Evolutionary conservation across 2,113 vertebrate genomes (phyloP), one percentile per base, ranked within the genome.

Genomic region (Xenopus borealis): DNA sequence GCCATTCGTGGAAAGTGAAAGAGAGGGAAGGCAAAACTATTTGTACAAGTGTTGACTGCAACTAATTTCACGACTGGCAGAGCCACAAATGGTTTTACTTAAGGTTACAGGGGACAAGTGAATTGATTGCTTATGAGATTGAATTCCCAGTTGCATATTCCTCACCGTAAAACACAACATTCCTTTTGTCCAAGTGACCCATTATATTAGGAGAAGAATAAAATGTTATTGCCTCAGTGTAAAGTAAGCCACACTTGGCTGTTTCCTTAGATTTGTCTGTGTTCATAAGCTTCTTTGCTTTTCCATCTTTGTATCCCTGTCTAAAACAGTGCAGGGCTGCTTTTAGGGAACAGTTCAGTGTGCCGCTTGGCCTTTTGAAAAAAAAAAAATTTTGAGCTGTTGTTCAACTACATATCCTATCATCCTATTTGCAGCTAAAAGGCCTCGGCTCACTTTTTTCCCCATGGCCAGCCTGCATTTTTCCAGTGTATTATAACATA

Each of bases 41-140:
- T 14, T 69, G 14, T 68, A 20, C n/a, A 45, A 14, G 19, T 61
- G 55, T 69, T 52, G 65, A 30, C 53, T 67, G 53, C 44, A 30
- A 18, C 55, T 62, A 44, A 62, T 62, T 52, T 62, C n/a, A 75
- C 53, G 62, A 64, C 71, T 64, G 71, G 46, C 44, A 62, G 61
- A 40, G 14, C 45, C 40, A 63, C 20, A 62, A 52, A 62, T 50
- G 44, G 72, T 61, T 68, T 57, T 44, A 2, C 2, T 7, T 23
- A 47, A 46, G 40, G 33, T 58, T 68, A 68, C 57, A 11, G 44
- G 19, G 47, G 27, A 53, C 46, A 62, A 44, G 27, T 53, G 11
- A 20, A 69, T 62, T 53, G 57, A 75, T 75, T 67, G 20, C 17
- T 74, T 66, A 33, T 33, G 45, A 9, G 17, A 68, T 12, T 62